Evolutionary conservation across 2,888 invertebrate genomes (phyloP).

Genomic region (Phengaris alcon): DNA sequence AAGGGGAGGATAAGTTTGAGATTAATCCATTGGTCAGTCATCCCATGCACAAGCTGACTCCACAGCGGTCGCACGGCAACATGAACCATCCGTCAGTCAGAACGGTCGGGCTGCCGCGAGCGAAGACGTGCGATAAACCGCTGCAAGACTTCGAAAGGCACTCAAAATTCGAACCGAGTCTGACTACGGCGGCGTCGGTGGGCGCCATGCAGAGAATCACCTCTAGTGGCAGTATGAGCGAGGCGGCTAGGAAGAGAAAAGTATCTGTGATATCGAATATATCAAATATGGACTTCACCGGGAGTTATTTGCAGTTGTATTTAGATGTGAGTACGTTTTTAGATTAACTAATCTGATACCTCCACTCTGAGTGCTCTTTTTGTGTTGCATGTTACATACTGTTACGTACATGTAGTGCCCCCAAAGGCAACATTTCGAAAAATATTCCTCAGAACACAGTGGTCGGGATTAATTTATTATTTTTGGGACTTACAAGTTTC

Average conservation of each 20-base stretch:
- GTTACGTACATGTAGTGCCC: no score
- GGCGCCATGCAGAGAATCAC: conserved; percentile 72
- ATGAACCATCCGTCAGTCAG: conserved; percentile 72
- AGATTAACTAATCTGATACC: no score
- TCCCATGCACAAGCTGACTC: conserved; percentile 59
- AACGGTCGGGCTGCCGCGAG: conserved; percentile 66
- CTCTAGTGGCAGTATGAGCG: conserved; percentile 73
- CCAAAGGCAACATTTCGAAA: no score
- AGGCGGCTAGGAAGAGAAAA: conserved; percentile 77
- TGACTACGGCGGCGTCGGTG: conserved; percentile 70
- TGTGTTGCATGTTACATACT: no score
- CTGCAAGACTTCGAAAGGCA: conserved; percentile 66
- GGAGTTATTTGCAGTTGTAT: conserved; percentile 85
- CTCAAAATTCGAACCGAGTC: conserved; percentile 50
- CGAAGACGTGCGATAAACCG: conserved; percentile 73
- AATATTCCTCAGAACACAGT: no score
- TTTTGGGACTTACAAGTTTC: no score
- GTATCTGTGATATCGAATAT: conserved; percentile 85
- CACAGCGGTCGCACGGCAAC: conserved; percentile 63
- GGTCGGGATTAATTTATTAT: no score
- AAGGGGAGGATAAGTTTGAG: conserved; percentile 78
- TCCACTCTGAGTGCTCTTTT: no score
- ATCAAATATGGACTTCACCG: conserved; percentile 86
- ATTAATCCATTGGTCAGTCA: conserved; percentile 66
- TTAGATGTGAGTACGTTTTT: conserved; percentile 74